phyloP scores from a whole-genome alignment of 2,888 invertebrate genomes.

The Lucinisca nassula region DNA sequence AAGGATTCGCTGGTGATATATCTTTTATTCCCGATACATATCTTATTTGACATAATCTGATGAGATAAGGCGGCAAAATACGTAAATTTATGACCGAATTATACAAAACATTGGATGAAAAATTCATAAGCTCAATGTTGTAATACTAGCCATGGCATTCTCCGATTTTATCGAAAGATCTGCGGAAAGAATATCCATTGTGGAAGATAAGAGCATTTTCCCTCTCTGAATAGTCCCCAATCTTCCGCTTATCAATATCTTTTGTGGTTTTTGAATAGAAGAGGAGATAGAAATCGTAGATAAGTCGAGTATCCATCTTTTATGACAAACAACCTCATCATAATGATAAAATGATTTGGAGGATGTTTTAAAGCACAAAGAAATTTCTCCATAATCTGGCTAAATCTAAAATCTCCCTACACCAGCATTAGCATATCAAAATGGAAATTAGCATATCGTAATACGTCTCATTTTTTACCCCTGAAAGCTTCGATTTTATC shows the following conservation, averaged over 20 bases:
- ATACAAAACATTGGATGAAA: constrained; percentile 43
- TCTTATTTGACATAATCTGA: constrained; percentile 14
- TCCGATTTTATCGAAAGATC: not conserved
- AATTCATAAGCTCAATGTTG: constrained; percentile 42
- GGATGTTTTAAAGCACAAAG: constrained; percentile 68
- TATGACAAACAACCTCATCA: constrained; percentile 62
- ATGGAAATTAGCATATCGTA: constrained; percentile 71
- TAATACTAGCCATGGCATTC: constrained; percentile 39
- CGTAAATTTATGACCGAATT: constrained; percentile 30
- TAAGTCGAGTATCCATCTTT: constrained; percentile 65
- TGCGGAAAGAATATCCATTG: constrained; percentile 54
- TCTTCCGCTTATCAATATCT: constrained; percentile 48
- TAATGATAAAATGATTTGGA: constrained; percentile 56
- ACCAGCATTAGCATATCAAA: constrained; percentile 69
- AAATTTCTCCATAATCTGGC: constrained; percentile 71
- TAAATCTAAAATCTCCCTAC: constrained; percentile 65
- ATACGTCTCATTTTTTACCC: constrained; percentile 72
- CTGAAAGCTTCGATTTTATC: constrained; percentile 61
- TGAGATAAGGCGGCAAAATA: constrained; percentile 5
- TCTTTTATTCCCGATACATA: constrained; percentile 8
- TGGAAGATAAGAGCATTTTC: constrained; percentile 55
- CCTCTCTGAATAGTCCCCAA: constrained; percentile 46
- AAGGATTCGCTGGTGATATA: not conserved
- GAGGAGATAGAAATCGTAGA: constrained; percentile 64
- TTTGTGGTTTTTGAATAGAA: constrained; percentile 46